Evolutionary conservation across 1,140 invertebrate species (phyloP), one percentile per base, ranked within the genome.

Genomic region (Agraylea sexmaculata): DNA sequence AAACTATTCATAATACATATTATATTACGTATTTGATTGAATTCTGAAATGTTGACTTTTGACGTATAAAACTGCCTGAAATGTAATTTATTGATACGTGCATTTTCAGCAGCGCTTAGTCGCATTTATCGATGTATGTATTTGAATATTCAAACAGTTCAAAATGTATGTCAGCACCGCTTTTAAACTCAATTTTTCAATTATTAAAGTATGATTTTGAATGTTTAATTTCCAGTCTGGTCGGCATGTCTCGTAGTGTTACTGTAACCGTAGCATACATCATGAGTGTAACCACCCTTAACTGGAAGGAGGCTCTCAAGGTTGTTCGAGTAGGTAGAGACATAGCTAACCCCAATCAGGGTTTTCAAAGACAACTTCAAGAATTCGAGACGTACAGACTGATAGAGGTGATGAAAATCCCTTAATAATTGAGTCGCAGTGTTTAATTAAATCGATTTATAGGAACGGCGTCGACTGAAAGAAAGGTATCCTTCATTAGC

Each of bases 171-270:
- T n/a, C n/a, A n/a, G n/a, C n/a, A n/a, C n/a, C n/a, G n/a, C n/a
- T n/a, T n/a, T n/a, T n/a, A n/a, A n/a, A n/a, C n/a, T n/a, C n/a
- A n/a, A n/a, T n/a, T n/a, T n/a, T n/a, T n/a, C n/a, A n/a, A n/a
- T n/a, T n/a, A n/a, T n/a, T n/a, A n/a, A n/a, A n/a, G n/a, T n/a
- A n/a, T n/a, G n/a, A n/a, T 48, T 29, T 15, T 41, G 22, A 44
- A 34, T 34, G 6, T 18, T 7, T 11, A 34, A 51, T 21, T 55
- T 53, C 18, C 58, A 92, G 89, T 64, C 66, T 97, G 56, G 92
- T 92, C 1, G 93, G 93, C 12, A 92, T 96, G 78, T 95, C 91
- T 0, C 74, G 92, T 13, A 94, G 89, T 56, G 91, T 95, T 21
- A 95, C 92, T 0, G 81, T 96, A 16, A 84, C 87, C 0, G 87